These are phyloP conservation scores for Spisula subtruncata DNA, from an alignment of 2,888 invertebrate species.

Conservation along the genomic window DNA sequence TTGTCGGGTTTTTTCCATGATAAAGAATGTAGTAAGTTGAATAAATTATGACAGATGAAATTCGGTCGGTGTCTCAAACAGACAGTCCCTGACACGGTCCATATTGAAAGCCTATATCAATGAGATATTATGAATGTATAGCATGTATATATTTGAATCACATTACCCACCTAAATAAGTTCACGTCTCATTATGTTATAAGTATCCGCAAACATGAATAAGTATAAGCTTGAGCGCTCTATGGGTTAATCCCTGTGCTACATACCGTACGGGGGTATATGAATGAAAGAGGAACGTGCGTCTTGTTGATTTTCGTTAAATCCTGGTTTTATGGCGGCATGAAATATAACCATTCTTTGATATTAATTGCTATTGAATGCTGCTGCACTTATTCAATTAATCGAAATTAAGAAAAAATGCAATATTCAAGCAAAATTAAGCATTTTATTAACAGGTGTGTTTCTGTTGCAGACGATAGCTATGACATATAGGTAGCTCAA, in stretches of 20 bases:
- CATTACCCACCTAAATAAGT: neutral
- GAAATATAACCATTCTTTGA: neutral
- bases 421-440: neutral
- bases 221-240: neutral
- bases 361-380: neutral
- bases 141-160: slow-evolving; percentile 17
- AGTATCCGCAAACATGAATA: slow-evolving; percentile 22
- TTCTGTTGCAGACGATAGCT: neutral
- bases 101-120: neutral
- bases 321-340: neutral
- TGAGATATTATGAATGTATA: neutral
- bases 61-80: too few relatives aligned
- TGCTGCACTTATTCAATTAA: neutral
- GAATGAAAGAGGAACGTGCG: neutral
- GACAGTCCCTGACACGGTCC: too few relatives aligned
- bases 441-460: neutral
- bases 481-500: neutral
- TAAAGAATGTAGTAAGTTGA: too few relatives aligned
- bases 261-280: neutral
- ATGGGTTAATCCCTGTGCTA: neutral
- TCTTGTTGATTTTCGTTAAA: neutral
- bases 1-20: too few relatives aligned
- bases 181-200: slow-evolving; percentile 14
- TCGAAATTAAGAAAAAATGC: neutral
- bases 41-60: too few relatives aligned